Percentiles rank a stretch among this genome's conserved stretches.
These are phyloP conservation scores for Tridacna gigas DNA, from an alignment of 2,888 invertebrate species.

Conservation along the genomic window DNA sequence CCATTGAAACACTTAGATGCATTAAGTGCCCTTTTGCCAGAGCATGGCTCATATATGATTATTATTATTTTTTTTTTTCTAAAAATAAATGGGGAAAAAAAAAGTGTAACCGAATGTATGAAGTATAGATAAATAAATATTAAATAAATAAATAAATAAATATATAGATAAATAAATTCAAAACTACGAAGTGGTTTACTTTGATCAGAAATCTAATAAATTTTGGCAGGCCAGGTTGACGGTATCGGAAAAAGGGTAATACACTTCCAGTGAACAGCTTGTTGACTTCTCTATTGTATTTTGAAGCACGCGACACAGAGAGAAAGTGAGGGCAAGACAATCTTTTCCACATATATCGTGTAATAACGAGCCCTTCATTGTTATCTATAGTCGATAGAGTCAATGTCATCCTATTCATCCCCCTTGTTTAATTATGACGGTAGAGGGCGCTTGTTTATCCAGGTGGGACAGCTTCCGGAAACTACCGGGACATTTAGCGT, in stretches of 20 bases:
- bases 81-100: too few relatives aligned
- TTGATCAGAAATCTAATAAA: too few relatives aligned
- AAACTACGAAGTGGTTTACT: too few relatives aligned
- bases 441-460: slow-evolving; percentile 25
- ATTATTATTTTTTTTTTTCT: too few relatives aligned
- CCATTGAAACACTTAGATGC: too few relatives aligned
- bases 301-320: slow-evolving; percentile 25
- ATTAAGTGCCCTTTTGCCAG: too few relatives aligned
- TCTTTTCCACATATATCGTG: slow-evolving; percentile 15
- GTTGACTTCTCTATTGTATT: slow-evolving; percentile 20
- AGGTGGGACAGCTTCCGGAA: slow-evolving; percentile 25
- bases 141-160: too few relatives aligned
- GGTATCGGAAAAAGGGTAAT: background rate
- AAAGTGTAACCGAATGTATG: too few relatives aligned
- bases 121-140: too few relatives aligned
- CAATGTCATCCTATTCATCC: slow-evolving; percentile 21
- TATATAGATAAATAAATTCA: too few relatives aligned
- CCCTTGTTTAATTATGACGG: slow-evolving; percentile 26
- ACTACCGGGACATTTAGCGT: background rate
- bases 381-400: slow-evolving; percentile 10
- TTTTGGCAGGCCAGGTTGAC: background rate
- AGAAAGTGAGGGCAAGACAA: slow-evolving; percentile 16
- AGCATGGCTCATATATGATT: too few relatives aligned
- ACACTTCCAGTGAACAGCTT: background rate
- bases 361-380: slow-evolving; percentile 15